A percentile compares a stretch with the other conserved stretches of the same genome.
Conservation (phyloP, 2,888 invertebrate species). For the Pediacus dermestoides region DNA sequence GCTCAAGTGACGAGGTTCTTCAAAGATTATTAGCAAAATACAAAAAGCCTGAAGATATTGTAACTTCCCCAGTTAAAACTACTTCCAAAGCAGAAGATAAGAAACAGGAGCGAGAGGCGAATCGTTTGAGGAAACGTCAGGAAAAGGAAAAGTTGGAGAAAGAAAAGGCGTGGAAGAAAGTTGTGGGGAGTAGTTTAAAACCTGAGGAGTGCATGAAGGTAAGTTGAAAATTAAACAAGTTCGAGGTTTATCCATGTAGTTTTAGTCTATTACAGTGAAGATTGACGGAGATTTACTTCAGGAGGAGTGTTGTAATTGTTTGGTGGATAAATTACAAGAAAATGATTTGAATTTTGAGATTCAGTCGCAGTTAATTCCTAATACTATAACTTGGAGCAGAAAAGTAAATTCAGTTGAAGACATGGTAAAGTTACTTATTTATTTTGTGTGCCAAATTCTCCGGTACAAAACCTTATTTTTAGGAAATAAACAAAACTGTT, state of each 20-base stretch:
- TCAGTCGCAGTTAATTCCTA: slow-evolving; percentile 41
- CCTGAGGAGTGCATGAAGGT: slow-evolving; percentile 42
- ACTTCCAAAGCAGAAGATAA: slow-evolving; percentile 22
- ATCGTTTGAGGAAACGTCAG: slow-evolving; percentile 7
- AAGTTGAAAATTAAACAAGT: slow-evolving; percentile 12
- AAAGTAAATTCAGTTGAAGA: slow-evolving; percentile 31
- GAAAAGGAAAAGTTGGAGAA: slow-evolving; percentile 13
- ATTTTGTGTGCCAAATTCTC: background rate
- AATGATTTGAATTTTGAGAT: slow-evolving; percentile 38
- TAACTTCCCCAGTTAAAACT: too few species aligned
- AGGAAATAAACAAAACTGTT: slow-evolving; percentile 24
- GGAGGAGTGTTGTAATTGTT: slow-evolving; percentile 33
- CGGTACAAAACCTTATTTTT: slow-evolving; percentile 10
- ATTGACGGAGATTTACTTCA: slow-evolving; percentile 37
- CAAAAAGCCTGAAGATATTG: too few species aligned
- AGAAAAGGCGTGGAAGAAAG: slow-evolving; percentile 21
- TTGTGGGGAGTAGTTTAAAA: slow-evolving; percentile 33
- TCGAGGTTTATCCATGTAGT: slow-evolving; percentile 16
- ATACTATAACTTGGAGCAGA: slow-evolving; percentile 49
- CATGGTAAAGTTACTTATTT: slow-evolving; percentile 20
- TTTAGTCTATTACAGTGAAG: slow-evolving; percentile 39
- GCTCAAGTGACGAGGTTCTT: slow-evolving; percentile 6
- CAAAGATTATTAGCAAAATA: too few species aligned
- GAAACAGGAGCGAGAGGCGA: slow-evolving; percentile 12
- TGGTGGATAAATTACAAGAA: slow-evolving; percentile 37